These are phyloP conservation scores for Volucella bombylans DNA, from an alignment of 2,888 invertebrate species.

Conservation along the genomic window DNA sequence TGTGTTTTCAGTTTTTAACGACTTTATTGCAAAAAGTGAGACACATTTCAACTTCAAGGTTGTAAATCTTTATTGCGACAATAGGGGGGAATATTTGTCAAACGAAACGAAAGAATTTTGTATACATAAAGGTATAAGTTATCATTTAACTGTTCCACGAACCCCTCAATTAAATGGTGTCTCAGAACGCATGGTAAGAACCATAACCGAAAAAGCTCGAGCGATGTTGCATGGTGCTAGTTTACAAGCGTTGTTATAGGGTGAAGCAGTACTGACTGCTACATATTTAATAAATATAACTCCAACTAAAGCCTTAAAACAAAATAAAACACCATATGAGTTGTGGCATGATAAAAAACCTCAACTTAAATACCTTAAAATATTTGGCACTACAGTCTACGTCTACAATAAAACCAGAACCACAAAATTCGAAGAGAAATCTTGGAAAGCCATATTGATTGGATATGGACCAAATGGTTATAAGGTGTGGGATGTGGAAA, in stretches of 20 bases:
- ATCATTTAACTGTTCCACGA: conserved; percentile 79
- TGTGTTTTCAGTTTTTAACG: conserved; percentile 75
- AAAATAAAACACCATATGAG: conserved; percentile 78
- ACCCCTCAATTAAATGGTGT: conserved; percentile 80
- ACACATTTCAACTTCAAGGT: conserved; percentile 76
- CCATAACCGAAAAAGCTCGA: conserved; percentile 75
- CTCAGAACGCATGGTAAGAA: conserved; percentile 78
- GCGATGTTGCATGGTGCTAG: conserved; percentile 77
- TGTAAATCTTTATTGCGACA: conserved; percentile 77
- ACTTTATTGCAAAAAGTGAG: conserved; percentile 74
- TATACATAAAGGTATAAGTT: conserved; percentile 76
- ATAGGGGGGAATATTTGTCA: conserved; percentile 77
- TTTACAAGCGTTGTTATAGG: conserved; percentile 78
- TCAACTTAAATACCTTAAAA: conserved; percentile 48
- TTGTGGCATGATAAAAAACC: conserved; percentile 69
- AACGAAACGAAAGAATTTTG: conserved; percentile 77
- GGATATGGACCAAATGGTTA: conserved; percentile 75
- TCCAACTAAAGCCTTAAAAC: conserved; percentile 78
- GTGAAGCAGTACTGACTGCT: conserved; percentile 79
- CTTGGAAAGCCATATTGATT: conserved; percentile 52
- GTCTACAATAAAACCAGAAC: conserved; percentile 46
- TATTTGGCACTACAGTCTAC: conserved; percentile 45
- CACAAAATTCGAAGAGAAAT: conserved; percentile 43
- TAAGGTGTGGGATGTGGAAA: conserved; percentile 77
- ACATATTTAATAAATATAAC: conserved; percentile 78